Evolutionary conservation across 2,113 vertebrate genomes (phyloP).

Genomic region (Dryoscopus gambensis): DNA sequence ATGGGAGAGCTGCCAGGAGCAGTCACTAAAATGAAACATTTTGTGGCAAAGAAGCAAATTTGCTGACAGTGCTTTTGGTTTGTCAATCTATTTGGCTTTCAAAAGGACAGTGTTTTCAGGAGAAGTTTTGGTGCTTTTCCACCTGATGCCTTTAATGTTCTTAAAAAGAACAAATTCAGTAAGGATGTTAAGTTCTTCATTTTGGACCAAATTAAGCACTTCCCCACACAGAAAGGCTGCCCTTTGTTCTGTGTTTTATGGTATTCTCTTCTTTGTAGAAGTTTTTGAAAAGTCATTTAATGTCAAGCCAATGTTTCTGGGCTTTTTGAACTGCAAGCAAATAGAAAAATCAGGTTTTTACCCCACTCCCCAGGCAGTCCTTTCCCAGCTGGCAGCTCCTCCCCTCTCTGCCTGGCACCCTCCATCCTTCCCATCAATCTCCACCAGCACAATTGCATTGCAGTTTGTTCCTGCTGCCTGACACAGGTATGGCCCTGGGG

Average conservation of each 20-base stretch:
- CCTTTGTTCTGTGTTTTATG: not conserved
- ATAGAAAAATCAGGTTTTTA: not conserved
- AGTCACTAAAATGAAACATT: not conserved
- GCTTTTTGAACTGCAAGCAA: not conserved
- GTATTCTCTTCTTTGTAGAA: not conserved
- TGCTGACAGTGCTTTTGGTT: not conserved
- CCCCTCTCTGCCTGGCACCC: not conserved
- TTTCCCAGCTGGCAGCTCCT: not conserved
- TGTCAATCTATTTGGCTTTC: not conserved
- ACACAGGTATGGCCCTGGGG: rapidly evolving
- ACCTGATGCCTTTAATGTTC: not conserved
- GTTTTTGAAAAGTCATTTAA: not conserved
- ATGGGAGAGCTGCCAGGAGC: not conserved
- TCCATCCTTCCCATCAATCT: rapidly evolving
- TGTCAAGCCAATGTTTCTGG: not conserved
- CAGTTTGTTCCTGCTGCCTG: not conserved
- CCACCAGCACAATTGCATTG: not conserved
- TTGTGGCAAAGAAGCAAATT: not conserved
- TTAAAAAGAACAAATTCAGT: not conserved
- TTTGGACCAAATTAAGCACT: not conserved
- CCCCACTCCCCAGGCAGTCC: not conserved
- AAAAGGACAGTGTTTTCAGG: not conserved
- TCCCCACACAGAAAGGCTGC: not conserved
- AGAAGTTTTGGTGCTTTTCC: not conserved
- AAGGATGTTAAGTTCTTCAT: not conserved